Conservation (phyloP, 2,113 vertebrate species). For the Nyctibius bracteatus region DNA sequence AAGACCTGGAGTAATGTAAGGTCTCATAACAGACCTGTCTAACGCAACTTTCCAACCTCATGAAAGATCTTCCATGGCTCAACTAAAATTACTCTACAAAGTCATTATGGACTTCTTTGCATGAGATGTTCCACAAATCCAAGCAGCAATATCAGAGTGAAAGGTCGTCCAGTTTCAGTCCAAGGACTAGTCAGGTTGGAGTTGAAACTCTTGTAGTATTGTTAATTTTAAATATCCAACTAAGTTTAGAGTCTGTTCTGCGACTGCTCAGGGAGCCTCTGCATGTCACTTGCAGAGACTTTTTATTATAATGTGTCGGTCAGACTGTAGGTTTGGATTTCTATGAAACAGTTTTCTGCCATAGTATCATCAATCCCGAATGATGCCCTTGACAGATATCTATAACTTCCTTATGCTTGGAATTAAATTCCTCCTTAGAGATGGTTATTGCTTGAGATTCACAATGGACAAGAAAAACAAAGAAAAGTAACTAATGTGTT, state of each 20-base stretch:
- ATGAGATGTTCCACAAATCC: background rate
- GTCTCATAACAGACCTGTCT: background rate
- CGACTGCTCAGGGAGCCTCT: background rate
- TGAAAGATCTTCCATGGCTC: background rate
- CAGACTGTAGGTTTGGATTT: background rate
- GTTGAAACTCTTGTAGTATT: background rate
- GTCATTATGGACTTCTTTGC: background rate
- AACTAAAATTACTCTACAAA: background rate
- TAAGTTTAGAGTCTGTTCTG: background rate
- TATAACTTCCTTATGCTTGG: background rate
- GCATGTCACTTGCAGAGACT: background rate
- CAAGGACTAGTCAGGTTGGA: background rate
- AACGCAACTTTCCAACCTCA: background rate
- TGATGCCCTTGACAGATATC: background rate
- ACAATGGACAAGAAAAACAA: background rate
- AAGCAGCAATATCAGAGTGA: background rate
- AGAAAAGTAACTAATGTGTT: background rate
- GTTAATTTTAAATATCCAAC: background rate
- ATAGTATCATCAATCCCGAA: background rate
- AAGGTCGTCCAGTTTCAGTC: background rate
- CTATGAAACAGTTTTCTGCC: background rate
- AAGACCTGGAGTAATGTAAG: background rate
- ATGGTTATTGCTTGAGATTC: background rate
- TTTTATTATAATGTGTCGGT: accelerated
- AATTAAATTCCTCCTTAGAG: background rate